Conservation (phyloP, 2,797 vertebrate species). For the Pyrocephalus nanus region DNA sequence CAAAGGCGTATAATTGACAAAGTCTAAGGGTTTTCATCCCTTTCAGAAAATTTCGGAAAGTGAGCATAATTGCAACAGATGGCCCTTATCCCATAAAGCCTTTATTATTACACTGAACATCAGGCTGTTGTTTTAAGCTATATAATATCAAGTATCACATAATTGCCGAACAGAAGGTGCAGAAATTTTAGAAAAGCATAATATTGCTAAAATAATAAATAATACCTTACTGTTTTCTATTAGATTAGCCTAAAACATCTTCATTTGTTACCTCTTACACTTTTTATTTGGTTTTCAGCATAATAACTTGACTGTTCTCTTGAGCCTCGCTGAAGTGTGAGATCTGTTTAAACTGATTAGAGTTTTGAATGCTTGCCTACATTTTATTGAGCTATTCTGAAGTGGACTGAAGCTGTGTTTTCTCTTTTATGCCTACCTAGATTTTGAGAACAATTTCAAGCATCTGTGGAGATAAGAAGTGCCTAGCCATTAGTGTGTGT, state of each 20-base stretch:
- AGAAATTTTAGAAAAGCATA: not conserved
- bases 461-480: not conserved
- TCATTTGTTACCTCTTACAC: conserved; percentile 37
- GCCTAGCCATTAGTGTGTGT: not conserved
- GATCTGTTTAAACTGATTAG: conserved; percentile 49
- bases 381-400: conserved; percentile 17
- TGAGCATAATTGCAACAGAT: not conserved
- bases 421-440: conserved; percentile 38
- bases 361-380: conserved; percentile 1
- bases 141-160: not conserved
- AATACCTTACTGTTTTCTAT: not conserved
- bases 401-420: conserved; percentile 6
- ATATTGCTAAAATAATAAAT: conserved; percentile 30
- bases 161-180: not conserved
- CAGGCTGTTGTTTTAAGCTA: not conserved
- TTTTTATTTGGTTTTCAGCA: conserved; percentile 7
- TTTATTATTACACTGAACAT: not conserved
- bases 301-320: conserved; percentile 10
- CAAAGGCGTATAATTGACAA: conserved; percentile 4
- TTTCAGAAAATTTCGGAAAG: conserved; percentile 32
- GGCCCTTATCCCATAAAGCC: not conserved
- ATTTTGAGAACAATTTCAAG: conserved; percentile 35
- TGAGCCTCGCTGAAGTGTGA: not conserved
- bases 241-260: not conserved
- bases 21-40: not conserved